Conservation (phyloP, 2,888 invertebrate genomes). For the Apoderus coryli region DNA sequence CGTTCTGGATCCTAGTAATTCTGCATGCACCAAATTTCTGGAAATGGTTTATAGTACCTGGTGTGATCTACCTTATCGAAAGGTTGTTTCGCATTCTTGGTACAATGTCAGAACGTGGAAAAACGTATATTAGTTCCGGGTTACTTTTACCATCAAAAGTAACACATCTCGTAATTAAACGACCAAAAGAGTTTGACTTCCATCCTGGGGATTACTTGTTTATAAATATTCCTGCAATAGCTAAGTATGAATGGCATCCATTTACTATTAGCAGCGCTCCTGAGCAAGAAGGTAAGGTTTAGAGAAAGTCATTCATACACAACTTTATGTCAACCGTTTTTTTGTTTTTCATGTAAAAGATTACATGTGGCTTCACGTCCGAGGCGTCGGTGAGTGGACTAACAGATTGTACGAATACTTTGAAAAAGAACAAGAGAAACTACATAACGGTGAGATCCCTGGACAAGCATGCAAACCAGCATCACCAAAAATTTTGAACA, state of each 20-base stretch:
- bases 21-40: conserved; percentile 88
- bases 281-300: conserved; percentile 61
- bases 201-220: conserved; percentile 90
- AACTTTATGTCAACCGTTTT: not conserved
- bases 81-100: conserved; percentile 47
- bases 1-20: conserved; percentile 71
- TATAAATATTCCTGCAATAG: conserved; percentile 82
- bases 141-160: conserved; percentile 77
- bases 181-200: conserved; percentile 75
- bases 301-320: not conserved
- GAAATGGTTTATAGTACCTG: conserved; percentile 86
- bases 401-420: conserved; percentile 75
- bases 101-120: conserved; percentile 62
- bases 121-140: conserved; percentile 81
- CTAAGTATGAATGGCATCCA: conserved; percentile 92
- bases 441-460: conserved; percentile 48
- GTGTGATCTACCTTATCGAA: conserved; percentile 64
- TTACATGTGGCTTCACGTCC: conserved; percentile 84
- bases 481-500: conserved; percentile 24
- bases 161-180: conserved; percentile 77
- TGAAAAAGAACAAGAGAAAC: conserved; percentile 61
- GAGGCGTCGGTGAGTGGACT: conserved; percentile 91
- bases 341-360: conserved; percentile 36
- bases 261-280: conserved; percentile 94
- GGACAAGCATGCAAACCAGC: conserved; percentile 21